Evolutionary conservation across 1,140 invertebrate genomes (phyloP).

Genomic region (Euwallacea fornicatus): DNA sequence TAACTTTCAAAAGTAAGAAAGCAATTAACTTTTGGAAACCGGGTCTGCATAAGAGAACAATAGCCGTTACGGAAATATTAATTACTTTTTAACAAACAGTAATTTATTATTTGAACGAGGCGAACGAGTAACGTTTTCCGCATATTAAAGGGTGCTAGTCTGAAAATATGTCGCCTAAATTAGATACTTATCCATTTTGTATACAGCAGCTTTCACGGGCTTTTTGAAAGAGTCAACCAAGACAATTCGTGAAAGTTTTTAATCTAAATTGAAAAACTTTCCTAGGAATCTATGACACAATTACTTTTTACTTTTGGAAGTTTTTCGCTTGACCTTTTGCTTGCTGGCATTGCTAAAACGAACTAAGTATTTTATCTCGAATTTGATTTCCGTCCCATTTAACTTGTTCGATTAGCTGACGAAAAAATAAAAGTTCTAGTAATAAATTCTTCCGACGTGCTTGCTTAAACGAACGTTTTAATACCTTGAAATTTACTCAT

Average conservation of each 20-base stretch:
- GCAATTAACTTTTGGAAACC: slow-evolving; percentile 10
- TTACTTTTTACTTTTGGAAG: slow-evolving; percentile 1
- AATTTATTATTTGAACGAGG: slow-evolving; percentile 6
- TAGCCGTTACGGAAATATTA: slow-evolving; percentile 15
- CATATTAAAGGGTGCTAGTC: neutral
- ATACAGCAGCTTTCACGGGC: neutral
- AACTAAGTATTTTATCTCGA: neutral
- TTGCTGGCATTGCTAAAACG: neutral
- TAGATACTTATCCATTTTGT: neutral
- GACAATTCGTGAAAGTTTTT: neutral
- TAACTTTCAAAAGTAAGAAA: slow-evolving; percentile 15
- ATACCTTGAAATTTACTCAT: neutral
- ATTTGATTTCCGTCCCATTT: slow-evolving; percentile 9
- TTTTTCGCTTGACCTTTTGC: neutral
- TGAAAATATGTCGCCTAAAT: slow-evolving; percentile 3
- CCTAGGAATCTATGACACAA: neutral
- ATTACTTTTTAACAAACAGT: slow-evolving; percentile 7
- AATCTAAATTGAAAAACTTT: neutral
- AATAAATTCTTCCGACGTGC: neutral
- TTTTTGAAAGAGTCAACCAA: neutral
- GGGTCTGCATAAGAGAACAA: neutral
- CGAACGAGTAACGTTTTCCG: neutral
- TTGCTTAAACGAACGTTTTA: neutral
- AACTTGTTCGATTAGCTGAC: neutral
- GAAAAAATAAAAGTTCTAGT: neutral